phyloP scores from a whole-genome alignment of 2,113 vertebrate species.

The Brachypodius melanocephalos region DNA sequence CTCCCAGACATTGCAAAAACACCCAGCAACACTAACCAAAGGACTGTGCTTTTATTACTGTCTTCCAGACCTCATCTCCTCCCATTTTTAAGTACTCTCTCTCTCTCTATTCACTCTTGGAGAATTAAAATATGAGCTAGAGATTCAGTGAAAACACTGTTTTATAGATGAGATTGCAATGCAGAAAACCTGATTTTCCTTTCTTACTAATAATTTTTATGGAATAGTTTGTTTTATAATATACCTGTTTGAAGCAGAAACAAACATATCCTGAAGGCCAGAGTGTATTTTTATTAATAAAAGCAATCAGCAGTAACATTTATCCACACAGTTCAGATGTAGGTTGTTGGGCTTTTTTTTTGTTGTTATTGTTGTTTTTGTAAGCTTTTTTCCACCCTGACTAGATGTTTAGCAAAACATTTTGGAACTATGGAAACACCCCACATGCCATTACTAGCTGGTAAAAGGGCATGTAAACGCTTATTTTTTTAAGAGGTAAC shows the following conservation, averaged over 20 bases:
- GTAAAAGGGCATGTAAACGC: not conserved
- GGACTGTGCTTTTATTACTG: not conserved
- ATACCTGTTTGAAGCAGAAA: not conserved
- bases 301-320: not conserved
- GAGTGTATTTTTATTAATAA: not conserved
- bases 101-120: not conserved
- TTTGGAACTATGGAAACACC: not conserved
- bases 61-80: not conserved
- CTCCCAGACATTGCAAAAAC: not conserved
- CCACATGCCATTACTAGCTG: not conserved
- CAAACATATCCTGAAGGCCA: not conserved
- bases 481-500: not conserved
- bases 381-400: not conserved
- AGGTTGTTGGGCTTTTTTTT: not conserved
- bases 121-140: not conserved
- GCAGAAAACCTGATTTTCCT: not conserved
- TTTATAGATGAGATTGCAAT: not conserved
- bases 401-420: not conserved
- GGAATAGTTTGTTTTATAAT: not conserved
- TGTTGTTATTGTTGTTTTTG: not conserved
- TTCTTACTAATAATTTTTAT: not conserved
- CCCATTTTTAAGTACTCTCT: not conserved
- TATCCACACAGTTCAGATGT: not conserved
- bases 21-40: not conserved
- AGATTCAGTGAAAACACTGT: not conserved